Percentiles rank a stretch among this genome's conserved stretches.
These are phyloP conservation scores for Bilobella aurantiaca DNA, from an alignment of 1,140 invertebrate species.

Conservation along the genomic window DNA sequence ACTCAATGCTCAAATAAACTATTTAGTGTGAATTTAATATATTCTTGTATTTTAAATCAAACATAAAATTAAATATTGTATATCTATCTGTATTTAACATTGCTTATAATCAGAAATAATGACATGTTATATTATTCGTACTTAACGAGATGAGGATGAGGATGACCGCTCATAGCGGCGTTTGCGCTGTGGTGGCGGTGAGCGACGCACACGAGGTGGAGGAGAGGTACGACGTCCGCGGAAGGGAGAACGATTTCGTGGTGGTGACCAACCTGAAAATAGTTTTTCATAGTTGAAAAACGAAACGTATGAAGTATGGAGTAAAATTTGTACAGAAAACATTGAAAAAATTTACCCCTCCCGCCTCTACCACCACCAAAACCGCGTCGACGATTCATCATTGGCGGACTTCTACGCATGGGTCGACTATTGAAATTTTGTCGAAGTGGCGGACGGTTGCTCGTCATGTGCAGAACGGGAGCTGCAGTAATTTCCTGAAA, in stretches of 20 bases:
- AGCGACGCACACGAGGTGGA: conserved; percentile 43
- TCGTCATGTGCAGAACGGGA: conserved; percentile 69
- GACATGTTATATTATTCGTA: background rate
- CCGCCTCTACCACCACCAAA: conserved; percentile 19
- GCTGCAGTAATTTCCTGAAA: conserved; percentile 73
- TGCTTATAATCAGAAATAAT: no score
- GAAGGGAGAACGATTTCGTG: conserved; percentile 49
- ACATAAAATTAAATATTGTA: no score
- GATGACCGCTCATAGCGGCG: conserved; percentile 68
- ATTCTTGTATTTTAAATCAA: no score
- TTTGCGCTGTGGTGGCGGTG: conserved; percentile 50
- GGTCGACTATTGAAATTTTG: conserved; percentile 46
- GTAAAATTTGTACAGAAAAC: no score
- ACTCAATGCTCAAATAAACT: no score
- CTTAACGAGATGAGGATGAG: conserved; percentile 64
- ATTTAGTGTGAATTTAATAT: no score
- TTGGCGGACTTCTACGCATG: conserved; percentile 42
- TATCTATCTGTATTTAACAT: no score
- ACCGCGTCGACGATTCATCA: conserved; percentile 29
- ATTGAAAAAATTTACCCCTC: no score
- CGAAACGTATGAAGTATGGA: no score
- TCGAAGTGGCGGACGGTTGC: conserved; percentile 53
- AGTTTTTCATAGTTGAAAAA: background rate
- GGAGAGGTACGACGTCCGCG: conserved; percentile 35
- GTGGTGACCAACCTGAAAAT: conserved; percentile 41